Conservation (phyloP, 2,113 vertebrate species). For the Crotalus horridus region DNA sequence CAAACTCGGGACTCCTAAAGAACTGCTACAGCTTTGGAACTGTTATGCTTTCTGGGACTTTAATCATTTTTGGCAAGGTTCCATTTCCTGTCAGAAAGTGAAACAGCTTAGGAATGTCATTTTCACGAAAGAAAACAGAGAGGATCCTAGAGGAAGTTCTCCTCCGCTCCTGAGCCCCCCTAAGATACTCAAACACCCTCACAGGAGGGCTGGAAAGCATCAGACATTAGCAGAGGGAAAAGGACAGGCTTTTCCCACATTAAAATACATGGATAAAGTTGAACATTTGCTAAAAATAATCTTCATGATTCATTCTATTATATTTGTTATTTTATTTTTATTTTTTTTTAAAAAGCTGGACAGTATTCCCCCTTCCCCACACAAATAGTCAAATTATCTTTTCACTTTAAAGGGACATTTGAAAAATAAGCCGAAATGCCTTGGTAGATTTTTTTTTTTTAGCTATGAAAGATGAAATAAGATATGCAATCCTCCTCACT, state of each 20-base stretch:
- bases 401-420: conserved; percentile 63
- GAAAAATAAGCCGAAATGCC: conserved; percentile 59
- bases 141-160: conserved; percentile 98
- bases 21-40: conserved; percentile 81
- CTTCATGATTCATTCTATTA: conserved; percentile 86
- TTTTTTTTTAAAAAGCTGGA: conserved; percentile 66
- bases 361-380: conserved; percentile 65
- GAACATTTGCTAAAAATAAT: conserved; percentile 97
- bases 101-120: conserved; percentile 99
- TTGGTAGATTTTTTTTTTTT: conserved; percentile 47
- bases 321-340: conserved; percentile 44
- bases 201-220: conserved; percentile 94
- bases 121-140: conserved; percentile 99
- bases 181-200: conserved; percentile 85
- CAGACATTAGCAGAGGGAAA: conserved; percentile 94
- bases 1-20: conserved; percentile 82
- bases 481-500: background rate
- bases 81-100: conserved; percentile 99
- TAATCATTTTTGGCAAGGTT: conserved; percentile 93
- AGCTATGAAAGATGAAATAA: conserved; percentile 59
- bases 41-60: conserved; percentile 92
- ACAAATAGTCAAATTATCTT: conserved; percentile 71
- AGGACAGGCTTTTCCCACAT: conserved; percentile 99
- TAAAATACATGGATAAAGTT: conserved; percentile 96
- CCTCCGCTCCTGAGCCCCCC: conserved; percentile 87